These are phyloP conservation scores for Leptinotarsa undecemlineata DNA, from an alignment of 1,140 invertebrate genomes.

Conservation along the genomic window DNA sequence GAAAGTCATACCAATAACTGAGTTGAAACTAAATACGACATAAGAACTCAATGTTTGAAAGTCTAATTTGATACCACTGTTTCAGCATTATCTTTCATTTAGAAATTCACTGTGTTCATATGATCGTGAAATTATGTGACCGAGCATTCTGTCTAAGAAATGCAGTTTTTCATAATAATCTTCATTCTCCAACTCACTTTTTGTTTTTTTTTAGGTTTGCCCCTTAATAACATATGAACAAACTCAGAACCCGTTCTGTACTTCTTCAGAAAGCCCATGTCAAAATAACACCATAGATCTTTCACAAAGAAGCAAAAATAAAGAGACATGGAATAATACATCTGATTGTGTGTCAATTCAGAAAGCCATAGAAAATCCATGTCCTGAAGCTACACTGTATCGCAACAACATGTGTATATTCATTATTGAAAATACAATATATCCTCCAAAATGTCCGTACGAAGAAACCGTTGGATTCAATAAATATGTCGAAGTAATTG, in stretches of 20 bases:
- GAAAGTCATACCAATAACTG: too few species aligned
- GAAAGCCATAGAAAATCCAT: constrained; percentile 14
- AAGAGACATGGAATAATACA: constrained; percentile 2
- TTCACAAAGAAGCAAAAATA: neutral
- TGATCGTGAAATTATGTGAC: too few species aligned
- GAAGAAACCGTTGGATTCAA: constrained; percentile 21
- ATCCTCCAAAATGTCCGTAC: constrained; percentile 36
- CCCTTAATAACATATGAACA: too few species aligned
- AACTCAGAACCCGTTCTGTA: neutral
- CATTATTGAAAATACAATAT: constrained; percentile 24
- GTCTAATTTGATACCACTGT: too few species aligned
- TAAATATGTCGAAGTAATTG: constrained; percentile 15
- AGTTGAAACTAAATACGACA: too few species aligned
- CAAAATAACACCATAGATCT: neutral
- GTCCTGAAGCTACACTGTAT: neutral
- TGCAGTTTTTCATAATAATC: too few species aligned
- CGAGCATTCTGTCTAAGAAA: too few species aligned
- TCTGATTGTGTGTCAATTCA: neutral
- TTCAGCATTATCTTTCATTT: too few species aligned
- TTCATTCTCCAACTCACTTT: too few species aligned
- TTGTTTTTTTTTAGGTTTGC: too few species aligned
- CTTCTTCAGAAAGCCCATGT: neutral
- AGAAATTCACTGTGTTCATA: too few species aligned
- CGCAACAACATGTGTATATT: constrained; percentile 18
- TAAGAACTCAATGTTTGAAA: too few species aligned